Conservation (phyloP, 2,113 vertebrate genomes). For the Solenodon paradoxus region DNA sequence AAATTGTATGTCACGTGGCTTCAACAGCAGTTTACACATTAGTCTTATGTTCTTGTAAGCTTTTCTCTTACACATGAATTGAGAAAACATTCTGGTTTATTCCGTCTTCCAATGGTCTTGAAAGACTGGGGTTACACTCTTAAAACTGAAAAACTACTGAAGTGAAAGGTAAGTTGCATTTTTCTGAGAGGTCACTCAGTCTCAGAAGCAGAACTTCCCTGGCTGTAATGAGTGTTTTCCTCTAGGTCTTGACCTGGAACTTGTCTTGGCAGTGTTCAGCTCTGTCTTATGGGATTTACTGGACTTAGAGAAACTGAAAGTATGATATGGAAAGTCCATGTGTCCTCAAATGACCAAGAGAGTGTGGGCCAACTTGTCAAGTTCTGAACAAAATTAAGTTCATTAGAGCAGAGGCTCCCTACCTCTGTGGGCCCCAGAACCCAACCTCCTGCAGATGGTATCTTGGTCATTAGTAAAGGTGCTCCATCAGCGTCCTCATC, state of each 20-base stretch:
- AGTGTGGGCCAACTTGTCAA: not conserved
- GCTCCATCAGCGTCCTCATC: not conserved
- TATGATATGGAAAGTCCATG: not conserved
- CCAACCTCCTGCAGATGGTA: not conserved
- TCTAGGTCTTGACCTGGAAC: not conserved
- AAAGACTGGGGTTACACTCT: not conserved
- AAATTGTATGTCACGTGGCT: not conserved
- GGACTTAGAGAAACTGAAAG: not conserved
- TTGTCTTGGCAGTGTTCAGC: not conserved
- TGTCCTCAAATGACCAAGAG: not conserved
- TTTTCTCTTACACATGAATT: not conserved
- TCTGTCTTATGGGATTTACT: not conserved
- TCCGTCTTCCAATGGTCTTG: not conserved
- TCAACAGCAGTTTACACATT: not conserved
- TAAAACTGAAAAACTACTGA: not conserved
- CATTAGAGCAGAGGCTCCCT: not conserved
- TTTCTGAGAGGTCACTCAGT: not conserved
- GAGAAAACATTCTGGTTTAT: not conserved
- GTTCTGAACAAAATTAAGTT: not conserved
- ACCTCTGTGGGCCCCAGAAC: not conserved
- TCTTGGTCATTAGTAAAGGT: rapidly evolving
- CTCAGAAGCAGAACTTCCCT: not conserved
- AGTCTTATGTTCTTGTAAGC: not conserved
- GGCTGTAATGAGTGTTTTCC: not conserved
- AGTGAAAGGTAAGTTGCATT: not conserved